Evolutionary conservation across 1,140 invertebrate genomes (phyloP).

Genomic region (Calephelis nemesis): DNA sequence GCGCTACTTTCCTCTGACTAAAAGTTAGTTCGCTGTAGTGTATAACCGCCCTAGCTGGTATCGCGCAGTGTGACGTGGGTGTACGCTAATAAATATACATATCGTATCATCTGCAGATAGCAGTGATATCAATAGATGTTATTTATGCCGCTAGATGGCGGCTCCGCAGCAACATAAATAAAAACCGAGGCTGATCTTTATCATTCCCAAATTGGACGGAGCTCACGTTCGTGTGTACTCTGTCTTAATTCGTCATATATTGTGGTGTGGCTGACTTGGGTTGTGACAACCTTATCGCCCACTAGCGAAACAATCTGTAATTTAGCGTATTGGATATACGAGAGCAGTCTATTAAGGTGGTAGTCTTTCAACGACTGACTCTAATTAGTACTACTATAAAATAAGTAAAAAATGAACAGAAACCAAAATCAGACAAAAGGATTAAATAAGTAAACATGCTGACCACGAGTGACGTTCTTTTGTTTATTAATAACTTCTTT

Average conservation of each 20-base stretch:
- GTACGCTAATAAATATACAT: conserved; percentile 50
- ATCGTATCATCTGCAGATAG: conserved; percentile 49
- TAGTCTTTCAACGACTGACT: no score
- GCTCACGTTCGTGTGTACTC: not conserved
- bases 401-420: no score
- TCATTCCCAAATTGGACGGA: conserved; percentile 48
- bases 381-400: no score
- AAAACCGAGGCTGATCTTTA: conserved; percentile 52
- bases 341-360: no score
- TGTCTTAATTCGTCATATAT: not conserved
- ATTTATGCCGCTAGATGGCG: conserved; percentile 53
- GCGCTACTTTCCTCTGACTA: no score
- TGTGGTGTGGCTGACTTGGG: not conserved
- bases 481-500: no score
- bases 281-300: no score
- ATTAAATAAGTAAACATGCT: no score
- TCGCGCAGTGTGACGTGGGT: conserved; percentile 38
- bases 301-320: no score
- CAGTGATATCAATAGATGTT: conserved; percentile 53
- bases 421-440: no score
- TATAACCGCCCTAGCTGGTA: conserved; percentile 22
- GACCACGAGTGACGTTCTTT: no score
- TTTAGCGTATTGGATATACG: not conserved
- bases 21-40: not conserved
- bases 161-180: conserved; percentile 50